Conservation (phyloP, 1,140 invertebrate species). For the Lepidurus apus region DNA sequence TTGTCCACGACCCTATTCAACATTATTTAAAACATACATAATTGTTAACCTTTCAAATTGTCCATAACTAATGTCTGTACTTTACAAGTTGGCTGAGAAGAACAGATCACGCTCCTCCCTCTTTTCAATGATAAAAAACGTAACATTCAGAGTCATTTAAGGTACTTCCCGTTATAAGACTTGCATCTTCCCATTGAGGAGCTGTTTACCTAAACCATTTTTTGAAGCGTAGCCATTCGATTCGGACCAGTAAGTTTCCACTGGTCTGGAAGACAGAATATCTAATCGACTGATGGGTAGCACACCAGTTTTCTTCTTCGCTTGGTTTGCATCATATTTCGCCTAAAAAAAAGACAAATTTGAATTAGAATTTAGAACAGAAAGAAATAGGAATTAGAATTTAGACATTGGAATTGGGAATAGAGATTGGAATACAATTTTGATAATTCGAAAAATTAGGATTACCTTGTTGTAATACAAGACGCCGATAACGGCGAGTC, state of each 20-base stretch:
- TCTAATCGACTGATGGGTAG: conserved; percentile 46
- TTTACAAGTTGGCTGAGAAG: background rate
- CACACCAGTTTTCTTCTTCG: conserved; percentile 50
- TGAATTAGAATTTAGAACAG: background rate
- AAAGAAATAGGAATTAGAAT: background rate
- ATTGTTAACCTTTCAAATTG: background rate
- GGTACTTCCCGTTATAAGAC: background rate
- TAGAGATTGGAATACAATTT: background rate
- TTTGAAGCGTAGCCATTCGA: background rate
- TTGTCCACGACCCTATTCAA: background rate
- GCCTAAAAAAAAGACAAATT: conserved; percentile 48
- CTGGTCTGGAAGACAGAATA: background rate
- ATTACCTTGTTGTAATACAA: conserved; percentile 75
- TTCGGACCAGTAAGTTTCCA: conserved; percentile 3
- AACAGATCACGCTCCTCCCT: background rate
- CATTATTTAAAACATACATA: background rate
- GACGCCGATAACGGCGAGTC: conserved; percentile 81
- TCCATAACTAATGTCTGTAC: conserved; percentile 5
- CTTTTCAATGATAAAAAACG: background rate
- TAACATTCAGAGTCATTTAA: background rate
- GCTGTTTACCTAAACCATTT: background rate
- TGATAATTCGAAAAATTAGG: background rate
- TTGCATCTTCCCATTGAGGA: conserved; percentile 12
- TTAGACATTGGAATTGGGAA: background rate
- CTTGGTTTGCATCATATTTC: conserved; percentile 62